phyloP scores from a whole-genome alignment of 1,140 invertebrate genomes.

The Drosophila cardini region DNA sequence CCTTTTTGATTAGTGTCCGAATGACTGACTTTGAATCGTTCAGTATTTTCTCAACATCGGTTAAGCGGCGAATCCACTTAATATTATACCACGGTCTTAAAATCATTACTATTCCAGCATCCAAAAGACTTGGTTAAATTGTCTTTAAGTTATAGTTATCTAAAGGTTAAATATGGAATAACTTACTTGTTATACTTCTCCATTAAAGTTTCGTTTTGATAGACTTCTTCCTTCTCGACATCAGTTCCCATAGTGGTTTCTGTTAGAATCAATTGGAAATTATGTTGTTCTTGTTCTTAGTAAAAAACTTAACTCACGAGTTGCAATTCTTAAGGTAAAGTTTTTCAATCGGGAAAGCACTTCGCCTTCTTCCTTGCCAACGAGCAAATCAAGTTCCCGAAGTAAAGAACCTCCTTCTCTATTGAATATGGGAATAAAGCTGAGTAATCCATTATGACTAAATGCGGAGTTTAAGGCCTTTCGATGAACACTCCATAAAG shows the following conservation, averaged over 20 bases:
- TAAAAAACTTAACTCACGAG: slow-evolving; percentile 39
- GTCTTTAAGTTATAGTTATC: not conserved
- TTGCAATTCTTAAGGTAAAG: slow-evolving; percentile 52
- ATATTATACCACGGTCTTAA: slow-evolving; percentile 19
- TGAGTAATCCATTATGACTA: slow-evolving; percentile 53
- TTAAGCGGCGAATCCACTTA: slow-evolving; percentile 2
- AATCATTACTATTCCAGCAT: not conserved
- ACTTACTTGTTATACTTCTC: slow-evolving; percentile 44
- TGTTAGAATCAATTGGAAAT: not conserved
- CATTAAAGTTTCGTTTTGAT: slow-evolving; percentile 22
- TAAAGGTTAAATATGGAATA: not conserved
- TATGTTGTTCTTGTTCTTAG: not conserved
- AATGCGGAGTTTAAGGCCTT: slow-evolving; percentile 63
- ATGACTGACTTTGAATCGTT: not conserved
- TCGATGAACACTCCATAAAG: slow-evolving; percentile 56
- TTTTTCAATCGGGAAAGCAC: slow-evolving; percentile 33
- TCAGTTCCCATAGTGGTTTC: slow-evolving; percentile 59
- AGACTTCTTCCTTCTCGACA: slow-evolving; percentile 23
- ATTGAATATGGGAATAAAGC: slow-evolving; percentile 69
- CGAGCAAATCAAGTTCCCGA: slow-evolving; percentile 30
- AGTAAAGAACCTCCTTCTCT: slow-evolving; percentile 41
- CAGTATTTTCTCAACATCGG: slow-evolving; percentile 4
- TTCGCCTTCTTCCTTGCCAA: slow-evolving; percentile 28
- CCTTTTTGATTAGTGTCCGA: slow-evolving; percentile 9
- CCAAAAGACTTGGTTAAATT: slow-evolving; percentile 1